Evolutionary conservation across 2,113 vertebrate species (phyloP), one percentile per base, ranked within the genome.

Genomic region (Typhlomys cinereus): DNA sequence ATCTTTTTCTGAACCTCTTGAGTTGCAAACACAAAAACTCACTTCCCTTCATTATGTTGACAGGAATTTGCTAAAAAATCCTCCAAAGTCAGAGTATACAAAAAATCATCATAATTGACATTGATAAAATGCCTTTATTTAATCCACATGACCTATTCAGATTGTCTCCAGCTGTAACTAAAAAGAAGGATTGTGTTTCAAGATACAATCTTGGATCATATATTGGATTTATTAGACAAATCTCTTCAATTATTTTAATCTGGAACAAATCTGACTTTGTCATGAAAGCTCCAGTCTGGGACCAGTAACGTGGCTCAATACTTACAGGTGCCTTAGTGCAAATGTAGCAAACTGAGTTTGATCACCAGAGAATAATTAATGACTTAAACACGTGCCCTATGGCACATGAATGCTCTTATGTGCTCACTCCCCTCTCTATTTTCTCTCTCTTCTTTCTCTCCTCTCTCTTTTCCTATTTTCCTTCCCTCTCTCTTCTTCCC

Each of bases 21-120:
- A 78, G 20, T 54, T 89, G 9, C 36, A 93, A 67, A 81, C 48
- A 83, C 62, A 61, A 93, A 76, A n/a, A 12, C 36, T 85, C 62
- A 52, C 81, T 75, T 88, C 39, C 13, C 31, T 54, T 62, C 62
- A 69, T 76, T 85, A 64, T 70, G 88, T 52, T 41, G 48, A 8
- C 1, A 31, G 31, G 15, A 5, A 66, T 66, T 81, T 85, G 4
- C 29, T 54, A 71, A 80, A 91, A 36, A 81, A n/a, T 61, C 41
- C 54, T 91, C 44, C 7, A 52, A 89, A 91, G 66, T 18, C 59
- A 78, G 39, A 74, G 14, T 50, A 74, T 50, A 2, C 52, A 90
- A 20, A 64, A 81, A 88, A 78, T 75, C 44, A 90, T 73, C 13
- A 5, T 20, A 25, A 41, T 64, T 78, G 70, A 46, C 31, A 78